Evolutionary conservation across 2,113 vertebrate species (phyloP), one percentile per base, ranked within the genome.

Genomic region (Sigmodon hispidus): DNA sequence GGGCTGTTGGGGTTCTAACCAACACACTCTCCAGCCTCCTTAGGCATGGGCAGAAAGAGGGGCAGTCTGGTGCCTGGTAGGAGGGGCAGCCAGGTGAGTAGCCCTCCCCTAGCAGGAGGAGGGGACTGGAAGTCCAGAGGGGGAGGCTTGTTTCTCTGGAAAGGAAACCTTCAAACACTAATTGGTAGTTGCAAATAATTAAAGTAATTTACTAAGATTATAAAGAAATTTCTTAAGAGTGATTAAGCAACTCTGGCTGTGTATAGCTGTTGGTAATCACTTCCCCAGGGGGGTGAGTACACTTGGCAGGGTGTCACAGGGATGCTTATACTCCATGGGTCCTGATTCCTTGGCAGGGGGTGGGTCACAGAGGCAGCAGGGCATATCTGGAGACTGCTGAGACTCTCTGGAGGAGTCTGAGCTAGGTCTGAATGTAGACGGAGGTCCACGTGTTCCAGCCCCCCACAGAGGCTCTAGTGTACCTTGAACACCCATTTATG

Each of bases 151-250:
- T 96, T 97, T 95, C 95, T 98, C 87, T 96, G 91, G 94, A 97
- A 98, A 98, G 97, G 97, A 98, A 98, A 98, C 98, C 96, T 98
- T 98, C 98, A 98, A 98, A 98, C 97, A 96, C 97, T 98, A 98
- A 99, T 98, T 98, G 98, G 98, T 98, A 98, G 98, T 98, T 98
- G 98, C 98, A 98, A 98, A 98, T 98, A 98, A 98, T 98, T 98
- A 98, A 99, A 98, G 98, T 98, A 98, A 98, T 99, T 98, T 98
- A 98, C 98, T 98, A 96, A 98, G 98, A 99, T 99, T 98, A 98
- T 98, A 98, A 98, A 99, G 98, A 98, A 98, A 98, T 98, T 98
- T 98, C 98, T 98, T 98, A 98, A 98, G 98, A 98, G 98, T 98
- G 98, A 98, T 98, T 98, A 98, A 98, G 98, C 98, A 98, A 98